Evolutionary conservation across 1,140 invertebrate species (phyloP), one percentile per base, ranked within the genome.

Genomic region (Drosophila athabasca): DNA sequence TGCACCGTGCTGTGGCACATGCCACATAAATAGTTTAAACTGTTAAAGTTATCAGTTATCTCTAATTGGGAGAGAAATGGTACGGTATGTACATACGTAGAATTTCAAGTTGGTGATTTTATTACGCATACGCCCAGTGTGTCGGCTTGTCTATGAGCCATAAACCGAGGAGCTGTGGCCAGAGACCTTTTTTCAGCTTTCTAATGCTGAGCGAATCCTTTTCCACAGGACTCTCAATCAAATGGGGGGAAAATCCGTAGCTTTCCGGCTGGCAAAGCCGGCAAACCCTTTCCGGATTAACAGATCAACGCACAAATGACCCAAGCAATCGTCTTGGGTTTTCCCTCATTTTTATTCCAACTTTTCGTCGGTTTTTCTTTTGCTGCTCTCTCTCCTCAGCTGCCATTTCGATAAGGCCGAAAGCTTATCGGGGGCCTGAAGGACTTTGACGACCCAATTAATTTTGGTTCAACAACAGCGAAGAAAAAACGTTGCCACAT

Each of bases 361-460:
- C 49, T 69, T 57, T 43, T 22, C 35, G 22, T 24, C 15, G 6
- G n/a, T 35, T 39, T 26, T 70, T 39, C 7, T 22, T 26, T 4
- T 26, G 15, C 19, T 52, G 15, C 26, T 11, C 8, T 52, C 41
- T 54, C 54, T 19, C 11, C 46, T 22, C 58, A 45, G 46, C 67
- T 53, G 55, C 66, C 58, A 79, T 79, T 76, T 72, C 62, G 76
- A 76, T 84, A 79, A 84, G 76, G 62, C 65, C 41, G 45, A 59
- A 61, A 68, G 80, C 80, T 84, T 84, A 83, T 72, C 72, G 59
- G 24, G 8, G 29, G 72, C 45, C 61, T 70, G 78, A 84, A 64
- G 70, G 60, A 76, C 67, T 76, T 84, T 84, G 81, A 83, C 78
- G 80, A 80, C 80, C 80, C 81, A 85, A 83, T 85, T 83, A 85